Conservation (phyloP, 2,797 vertebrate species). For the Astyanax mexicanus region DNA sequence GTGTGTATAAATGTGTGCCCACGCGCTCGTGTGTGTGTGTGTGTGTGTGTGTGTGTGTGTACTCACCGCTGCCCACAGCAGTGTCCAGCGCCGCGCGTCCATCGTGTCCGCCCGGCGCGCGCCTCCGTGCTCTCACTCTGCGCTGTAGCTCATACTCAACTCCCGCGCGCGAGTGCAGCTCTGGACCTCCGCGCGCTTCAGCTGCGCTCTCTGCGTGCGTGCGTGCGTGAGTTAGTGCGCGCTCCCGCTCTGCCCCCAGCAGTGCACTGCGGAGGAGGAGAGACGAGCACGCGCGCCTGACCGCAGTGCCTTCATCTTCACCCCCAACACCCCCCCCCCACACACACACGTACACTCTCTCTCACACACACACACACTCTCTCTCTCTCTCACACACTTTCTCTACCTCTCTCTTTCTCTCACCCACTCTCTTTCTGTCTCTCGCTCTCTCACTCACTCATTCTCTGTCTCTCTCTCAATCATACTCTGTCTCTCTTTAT, state of each 20-base stretch:
- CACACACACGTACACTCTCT: too few relatives aligned
- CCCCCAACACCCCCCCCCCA: conserved; percentile 17
- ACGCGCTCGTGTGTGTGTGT: background rate
- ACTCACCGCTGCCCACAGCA: conserved; percentile 12
- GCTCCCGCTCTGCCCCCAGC: conserved; percentile 66
- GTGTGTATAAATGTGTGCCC: too few relatives aligned
- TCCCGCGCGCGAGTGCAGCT: conserved; percentile 7
- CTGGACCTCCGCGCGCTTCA: conserved; percentile 1
- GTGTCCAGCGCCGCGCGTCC: conserved; percentile 9
- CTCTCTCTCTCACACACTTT: conserved; percentile 27
- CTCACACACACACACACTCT: too few relatives aligned
- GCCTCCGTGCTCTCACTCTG: background rate
- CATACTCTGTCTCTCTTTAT: background rate
- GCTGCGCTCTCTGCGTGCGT: conserved; percentile 31
- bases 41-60: background rate
- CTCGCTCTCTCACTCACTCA: background rate
- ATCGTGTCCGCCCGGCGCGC: background rate
- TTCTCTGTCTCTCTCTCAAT: background rate
- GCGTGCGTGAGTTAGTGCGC: conserved; percentile 13
- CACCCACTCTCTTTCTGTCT: background rate
- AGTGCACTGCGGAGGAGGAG: conserved; percentile 78
- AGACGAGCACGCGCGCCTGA: conserved; percentile 50
- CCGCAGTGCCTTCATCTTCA: conserved; percentile 46
- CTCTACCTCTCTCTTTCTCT: conserved; percentile 41
- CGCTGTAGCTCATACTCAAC: background rate